Evolutionary conservation across 2,113 vertebrate genomes (phyloP).

Genomic region (Chinchilla lanigera): DNA sequence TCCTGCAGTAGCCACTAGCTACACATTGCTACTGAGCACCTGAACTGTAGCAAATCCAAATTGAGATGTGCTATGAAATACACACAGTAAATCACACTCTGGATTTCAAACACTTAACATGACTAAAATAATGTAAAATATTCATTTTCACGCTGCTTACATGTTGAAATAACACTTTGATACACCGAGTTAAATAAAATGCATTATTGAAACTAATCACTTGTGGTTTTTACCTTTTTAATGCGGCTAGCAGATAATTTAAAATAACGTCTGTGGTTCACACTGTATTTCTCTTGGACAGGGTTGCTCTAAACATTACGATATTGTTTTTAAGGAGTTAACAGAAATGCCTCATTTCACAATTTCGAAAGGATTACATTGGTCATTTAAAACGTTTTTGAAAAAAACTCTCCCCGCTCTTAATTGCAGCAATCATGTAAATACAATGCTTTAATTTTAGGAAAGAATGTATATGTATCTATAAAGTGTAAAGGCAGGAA

Average conservation of each 20-base stretch:
- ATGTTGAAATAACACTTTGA: not conserved
- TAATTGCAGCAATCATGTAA: not conserved
- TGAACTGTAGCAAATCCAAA: not conserved
- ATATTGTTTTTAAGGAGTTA: not conserved
- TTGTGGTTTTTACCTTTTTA: not conserved
- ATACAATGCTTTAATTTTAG: constrained; percentile 12
- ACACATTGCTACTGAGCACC: not conserved
- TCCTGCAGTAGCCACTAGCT: too few species aligned
- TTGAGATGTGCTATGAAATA: not conserved
- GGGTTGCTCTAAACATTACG: not conserved
- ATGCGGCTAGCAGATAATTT: not conserved
- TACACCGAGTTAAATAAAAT: not conserved
- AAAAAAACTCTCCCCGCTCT: not conserved
- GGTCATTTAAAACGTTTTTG: not conserved
- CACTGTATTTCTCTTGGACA: not conserved
- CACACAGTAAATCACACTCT: not conserved
- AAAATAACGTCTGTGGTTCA: not conserved
- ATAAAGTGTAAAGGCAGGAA: not conserved
- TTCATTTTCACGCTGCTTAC: not conserved
- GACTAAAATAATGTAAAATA: not conserved
- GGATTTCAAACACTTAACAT: not conserved
- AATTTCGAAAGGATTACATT: not conserved
- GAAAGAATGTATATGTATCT: not conserved
- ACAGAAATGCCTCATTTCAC: not conserved
- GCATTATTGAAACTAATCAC: not conserved